phyloP scores from a whole-genome alignment of 2,888 invertebrate genomes.

The Fragum fragum region DNA sequence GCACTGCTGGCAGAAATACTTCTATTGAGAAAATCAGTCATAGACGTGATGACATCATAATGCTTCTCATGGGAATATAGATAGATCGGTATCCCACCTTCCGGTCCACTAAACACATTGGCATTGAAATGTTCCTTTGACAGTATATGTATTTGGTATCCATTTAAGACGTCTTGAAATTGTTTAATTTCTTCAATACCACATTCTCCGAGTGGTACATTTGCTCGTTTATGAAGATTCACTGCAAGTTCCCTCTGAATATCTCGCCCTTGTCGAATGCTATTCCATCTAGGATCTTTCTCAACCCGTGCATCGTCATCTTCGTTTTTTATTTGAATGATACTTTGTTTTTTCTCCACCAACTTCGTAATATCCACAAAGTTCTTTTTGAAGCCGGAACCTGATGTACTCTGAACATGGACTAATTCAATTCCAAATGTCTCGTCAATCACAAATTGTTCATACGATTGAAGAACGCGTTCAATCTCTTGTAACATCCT shows the following conservation, averaged over 20 bases:
- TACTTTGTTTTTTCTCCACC: too few species aligned
- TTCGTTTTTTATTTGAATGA: too few species aligned
- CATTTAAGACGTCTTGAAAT: slow-evolving; percentile 12
- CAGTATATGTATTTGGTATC: slow-evolving; percentile 24
- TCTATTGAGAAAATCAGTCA: slow-evolving; percentile 53
- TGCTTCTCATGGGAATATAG: slow-evolving; percentile 53
- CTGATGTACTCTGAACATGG: too few species aligned
- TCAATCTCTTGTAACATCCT: too few species aligned
- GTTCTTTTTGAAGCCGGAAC: too few species aligned
- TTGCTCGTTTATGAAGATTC: too few species aligned
- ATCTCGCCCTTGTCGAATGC: slow-evolving; percentile 45
- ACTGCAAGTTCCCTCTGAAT: slow-evolving; percentile 50
- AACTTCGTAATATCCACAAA: too few species aligned
- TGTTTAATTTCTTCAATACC: slow-evolving; percentile 53
- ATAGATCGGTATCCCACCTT: too few species aligned
- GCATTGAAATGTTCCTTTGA: slow-evolving; percentile 38
- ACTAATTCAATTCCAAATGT: too few species aligned
- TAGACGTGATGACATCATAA: slow-evolving; percentile 57
- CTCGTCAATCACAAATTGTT: too few species aligned
- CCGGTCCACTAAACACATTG: too few species aligned
- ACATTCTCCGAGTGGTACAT: slow-evolving; percentile 47
- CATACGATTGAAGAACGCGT: too few species aligned
- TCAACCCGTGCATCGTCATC: slow-evolving; percentile 40
- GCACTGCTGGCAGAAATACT: slow-evolving; percentile 54
- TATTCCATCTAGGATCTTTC: slow-evolving; percentile 53